These are phyloP conservation scores for Sialis fuliginosa DNA, from an alignment of 2,888 invertebrate genomes.

Conservation along the genomic window DNA sequence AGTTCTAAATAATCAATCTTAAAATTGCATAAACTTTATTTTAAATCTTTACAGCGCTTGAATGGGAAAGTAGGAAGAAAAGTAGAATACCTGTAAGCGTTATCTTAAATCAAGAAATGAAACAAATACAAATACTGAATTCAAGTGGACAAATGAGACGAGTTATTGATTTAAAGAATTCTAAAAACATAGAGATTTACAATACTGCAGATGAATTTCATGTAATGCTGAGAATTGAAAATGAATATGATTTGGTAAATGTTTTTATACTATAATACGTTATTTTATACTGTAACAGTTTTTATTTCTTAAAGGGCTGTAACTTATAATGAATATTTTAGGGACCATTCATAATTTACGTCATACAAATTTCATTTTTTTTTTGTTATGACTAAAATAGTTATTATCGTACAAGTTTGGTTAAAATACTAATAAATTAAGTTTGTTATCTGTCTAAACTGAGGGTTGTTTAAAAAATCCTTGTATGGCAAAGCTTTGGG, in stretches of 20 bases:
- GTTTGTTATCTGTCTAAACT: no score
- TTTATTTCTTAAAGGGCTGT: no score
- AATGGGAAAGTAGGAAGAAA: conserved; percentile 24
- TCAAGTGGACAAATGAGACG: conserved; percentile 24
- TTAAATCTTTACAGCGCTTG: conserved; percentile 15
- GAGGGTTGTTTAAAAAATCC: no score
- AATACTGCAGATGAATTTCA: conserved; percentile 22
- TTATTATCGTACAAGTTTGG: no score
- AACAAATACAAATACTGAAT: conserved; percentile 23
- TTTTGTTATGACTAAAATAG: no score
- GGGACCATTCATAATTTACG: no score
- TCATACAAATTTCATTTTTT: no score
- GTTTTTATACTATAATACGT: background rate
- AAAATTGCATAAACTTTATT: background rate
- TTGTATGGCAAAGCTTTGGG: no score
- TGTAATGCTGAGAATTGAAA: conserved; percentile 24
- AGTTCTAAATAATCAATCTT: background rate
- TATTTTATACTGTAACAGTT: no score
- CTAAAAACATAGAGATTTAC: conserved; percentile 17
- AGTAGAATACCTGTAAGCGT: conserved; percentile 23
- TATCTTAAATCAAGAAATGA: conserved; percentile 17
- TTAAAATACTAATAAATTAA: no score
- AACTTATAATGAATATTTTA: no score
- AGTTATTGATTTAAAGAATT: conserved; percentile 23
- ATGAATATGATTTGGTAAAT: conserved; percentile 34